Conservation (phyloP, 1,140 invertebrate species). For the Spodoptera frugiperda region DNA sequence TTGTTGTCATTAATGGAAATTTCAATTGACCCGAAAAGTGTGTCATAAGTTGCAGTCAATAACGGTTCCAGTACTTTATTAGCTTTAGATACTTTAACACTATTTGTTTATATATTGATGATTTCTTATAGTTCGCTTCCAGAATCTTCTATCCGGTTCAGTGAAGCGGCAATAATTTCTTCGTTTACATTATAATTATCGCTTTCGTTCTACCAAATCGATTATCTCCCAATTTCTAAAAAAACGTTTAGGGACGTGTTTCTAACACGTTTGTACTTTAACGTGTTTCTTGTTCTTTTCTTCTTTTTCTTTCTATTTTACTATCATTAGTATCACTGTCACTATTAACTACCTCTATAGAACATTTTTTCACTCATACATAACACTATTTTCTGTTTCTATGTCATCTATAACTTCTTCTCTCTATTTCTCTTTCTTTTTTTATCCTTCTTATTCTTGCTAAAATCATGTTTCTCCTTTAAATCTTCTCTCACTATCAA, state of each 20-base stretch:
- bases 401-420: not conserved
- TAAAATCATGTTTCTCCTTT: not conserved
- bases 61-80: not conserved
- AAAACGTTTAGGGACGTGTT: not conserved
- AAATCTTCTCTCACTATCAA: not conserved
- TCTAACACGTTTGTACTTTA: not conserved
- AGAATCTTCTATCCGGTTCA: not conserved
- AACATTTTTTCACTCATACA: no score
- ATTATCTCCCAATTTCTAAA: conserved; percentile 10
- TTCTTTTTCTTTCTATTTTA: not conserved
- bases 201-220: not conserved
- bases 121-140: no score
- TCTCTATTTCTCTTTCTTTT: no score
- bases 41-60: conserved; percentile 9
- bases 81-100: not conserved
- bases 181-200: not conserved
- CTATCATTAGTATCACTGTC: no score
- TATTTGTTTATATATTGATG: no score
- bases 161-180: not conserved
- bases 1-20: conserved; percentile 16
- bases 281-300: not conserved
- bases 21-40: conserved; percentile 1
- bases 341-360: no score
- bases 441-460: not conserved
- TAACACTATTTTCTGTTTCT: no score